Base-by-base conservation (phyloP, 2,888 invertebrate species). In the Sminthurides aquaticus region DNA sequence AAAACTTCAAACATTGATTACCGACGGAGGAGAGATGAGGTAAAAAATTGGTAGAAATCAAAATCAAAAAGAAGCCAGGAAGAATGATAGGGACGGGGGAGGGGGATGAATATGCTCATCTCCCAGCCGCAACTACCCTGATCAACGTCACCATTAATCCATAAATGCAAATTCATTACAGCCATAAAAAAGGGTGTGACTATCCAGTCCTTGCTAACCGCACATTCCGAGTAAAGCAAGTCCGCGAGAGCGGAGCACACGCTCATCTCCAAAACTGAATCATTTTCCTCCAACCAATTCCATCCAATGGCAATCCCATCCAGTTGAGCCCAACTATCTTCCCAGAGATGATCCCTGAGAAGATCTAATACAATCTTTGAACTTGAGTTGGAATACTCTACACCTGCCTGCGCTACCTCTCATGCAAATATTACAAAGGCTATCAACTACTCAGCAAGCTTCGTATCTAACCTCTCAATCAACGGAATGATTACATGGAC, bases 161-260 rank as follows among this genome's bases (percentile, higher is more conserved):
- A 68, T 66, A 68, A 68, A 68, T 67, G 69, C 69, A 69, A 69
- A 69, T 69, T 67, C 69, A 69, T 67, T 69, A 66, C 60, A 64
- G 64, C 49, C 63, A 66, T 66, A 69, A 69, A 69, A 69, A 67
- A 64, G 69, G 69, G 69, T 69, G 69, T 69, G 69, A 69, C 65
- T 66, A 34, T 5, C 43, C 43, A 11, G 43, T 11, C 43, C 43
- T 5, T 34, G n/a, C 43, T 15, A 34, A 34, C 43, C 43, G 43
- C 43, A 34, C 8, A 34, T 11, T 34, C 15, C 43, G 15, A 11
- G 43, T 15, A 34, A 34, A 5, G 43, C 8, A 34, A 11, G 5
- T 34, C n/a, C n/a, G n/a, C n/a, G n/a, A n/a, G n/a, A n/a, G n/a
- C n/a, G 15, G 15, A 34, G 43, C 43, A 34, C 43, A 34, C 43